Evolutionary conservation across 2,888 invertebrate genomes (phyloP), one percentile per base, ranked within the genome.

Genomic region (Tenthredo mesomela): DNA sequence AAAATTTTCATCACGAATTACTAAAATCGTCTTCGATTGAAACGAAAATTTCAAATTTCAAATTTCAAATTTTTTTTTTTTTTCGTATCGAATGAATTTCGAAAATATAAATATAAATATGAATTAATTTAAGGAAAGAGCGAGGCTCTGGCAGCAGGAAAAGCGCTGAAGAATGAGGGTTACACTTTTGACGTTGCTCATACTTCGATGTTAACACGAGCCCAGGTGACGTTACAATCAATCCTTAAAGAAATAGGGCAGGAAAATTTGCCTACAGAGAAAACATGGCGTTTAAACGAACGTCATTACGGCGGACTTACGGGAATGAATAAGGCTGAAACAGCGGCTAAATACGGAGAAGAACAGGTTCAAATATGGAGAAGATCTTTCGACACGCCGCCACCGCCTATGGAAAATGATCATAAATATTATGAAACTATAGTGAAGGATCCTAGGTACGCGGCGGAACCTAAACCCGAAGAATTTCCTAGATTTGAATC

Each of bases 301-400:
- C 95, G 98, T 85, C 98, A 98, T 91, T 98, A 98, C 90, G 98
- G 98, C 82, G 97, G 97, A 65, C 95, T 98, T 7, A 98, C 97
- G 15, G 98, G 98, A 1, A 94, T 97, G 86, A 97, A 98, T 91
- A 98, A 98, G 92, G 95, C 96, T 0, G 97, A 97, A 93, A 97
- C 97, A 29, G 97, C 97, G 80, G 96, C 96, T 83, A 97, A 97
- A 91, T 98, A 97, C 93, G 98, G 98, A 15, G 97, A 97, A 91
- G 96, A 96, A 78, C 97, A 97, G 94, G 97, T 98, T 10, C 96
- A 96, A 93, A 96, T 96, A 89, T 98, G 98, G 98, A 95, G 98
- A 87, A 95, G 98, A 86, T 97, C 97, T 89, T 98, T 96, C 88
- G 97, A 97, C 89, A 95, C 96, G 2, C 96, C 97, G 1, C 98